Conservation (phyloP, 2,888 invertebrate genomes). For the Tetheella fluctuosa region DNA sequence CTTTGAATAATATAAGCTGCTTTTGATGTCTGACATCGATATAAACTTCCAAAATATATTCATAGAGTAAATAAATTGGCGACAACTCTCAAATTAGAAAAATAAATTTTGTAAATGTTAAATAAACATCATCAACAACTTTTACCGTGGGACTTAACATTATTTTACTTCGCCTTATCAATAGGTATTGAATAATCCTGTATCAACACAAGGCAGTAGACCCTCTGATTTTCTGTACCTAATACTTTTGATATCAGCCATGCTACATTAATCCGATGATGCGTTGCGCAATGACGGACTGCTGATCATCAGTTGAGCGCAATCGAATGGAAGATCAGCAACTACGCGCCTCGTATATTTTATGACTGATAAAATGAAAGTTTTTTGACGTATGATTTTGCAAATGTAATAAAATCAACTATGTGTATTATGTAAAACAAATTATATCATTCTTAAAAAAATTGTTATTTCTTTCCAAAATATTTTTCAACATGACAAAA, state of each 20-base stretch:
- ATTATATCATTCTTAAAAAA: too few relatives aligned
- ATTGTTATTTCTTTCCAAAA: background rate
- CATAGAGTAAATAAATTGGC: too few relatives aligned
- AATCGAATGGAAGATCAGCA: slow-evolving; percentile 8
- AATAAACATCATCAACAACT: too few relatives aligned
- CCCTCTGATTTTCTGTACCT: background rate
- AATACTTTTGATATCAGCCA: slow-evolving; percentile 4
- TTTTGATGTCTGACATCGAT: background rate
- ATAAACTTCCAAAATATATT: background rate
- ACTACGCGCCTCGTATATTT: slow-evolving; percentile 3
- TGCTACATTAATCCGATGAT: slow-evolving; percentile 7
- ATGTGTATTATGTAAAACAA: too few relatives aligned
- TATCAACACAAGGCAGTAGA: background rate
- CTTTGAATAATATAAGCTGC: slow-evolving; percentile 3
- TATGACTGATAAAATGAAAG: background rate
- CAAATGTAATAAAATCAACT: background rate
- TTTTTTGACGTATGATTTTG: background rate
- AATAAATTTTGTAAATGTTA: too few relatives aligned
- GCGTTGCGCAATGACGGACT: slow-evolving; percentile 3
- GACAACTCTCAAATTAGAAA: too few relatives aligned
- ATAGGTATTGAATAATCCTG: background rate
- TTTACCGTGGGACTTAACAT: too few relatives aligned
- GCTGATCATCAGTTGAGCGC: slow-evolving; percentile 1
- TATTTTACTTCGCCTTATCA: background rate
- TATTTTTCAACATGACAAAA: too few relatives aligned